These are phyloP conservation scores for Gadopsis bispinosus DNA, from an alignment of 2,797 vertebrate species.

Conservation along the genomic window DNA sequence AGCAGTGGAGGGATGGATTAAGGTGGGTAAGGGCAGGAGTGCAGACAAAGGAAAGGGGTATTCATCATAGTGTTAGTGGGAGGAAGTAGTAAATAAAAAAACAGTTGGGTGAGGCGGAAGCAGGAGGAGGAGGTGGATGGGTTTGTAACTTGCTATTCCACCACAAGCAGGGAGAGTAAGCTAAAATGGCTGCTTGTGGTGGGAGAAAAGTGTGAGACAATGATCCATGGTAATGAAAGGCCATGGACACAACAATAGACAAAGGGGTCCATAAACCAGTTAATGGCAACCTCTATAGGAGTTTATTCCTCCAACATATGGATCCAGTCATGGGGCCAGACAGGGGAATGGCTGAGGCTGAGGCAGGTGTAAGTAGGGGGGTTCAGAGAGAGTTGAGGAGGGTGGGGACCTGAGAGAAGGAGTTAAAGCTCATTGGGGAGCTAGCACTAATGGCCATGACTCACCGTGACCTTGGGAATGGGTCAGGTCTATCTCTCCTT, in stretches of 20 bases:
- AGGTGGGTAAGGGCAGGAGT: slow-evolving; percentile 51
- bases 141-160: slow-evolving; percentile 53
- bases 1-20: slow-evolving; percentile 59
- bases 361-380: slow-evolving; percentile 60
- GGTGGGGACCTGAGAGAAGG: slow-evolving; percentile 51
- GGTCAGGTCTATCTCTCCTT: slow-evolving; percentile 65
- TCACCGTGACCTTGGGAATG: slow-evolving; percentile 59
- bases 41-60: slow-evolving; percentile 46
- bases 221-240: slow-evolving; percentile 73
- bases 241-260: slow-evolving; percentile 60
- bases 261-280: slow-evolving; percentile 68
- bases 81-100: slow-evolving; percentile 61
- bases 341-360: slow-evolving; percentile 52
- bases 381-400: slow-evolving; percentile 60
- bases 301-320: slow-evolving; percentile 70
- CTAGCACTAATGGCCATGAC: slow-evolving; percentile 51
- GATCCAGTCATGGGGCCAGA: slow-evolving; percentile 64
- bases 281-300: slow-evolving; percentile 60
- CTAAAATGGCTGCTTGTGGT: slow-evolving; percentile 71
- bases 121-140: slow-evolving; percentile 29
- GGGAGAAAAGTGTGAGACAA: slow-evolving; percentile 65
- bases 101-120: slow-evolving; percentile 49
- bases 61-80: slow-evolving; percentile 67
- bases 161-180: slow-evolving; percentile 60
- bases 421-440: slow-evolving; percentile 52